Base-by-base conservation (phyloP, 1,140 invertebrate genomes). In the Anthonomus grandis region DNA sequence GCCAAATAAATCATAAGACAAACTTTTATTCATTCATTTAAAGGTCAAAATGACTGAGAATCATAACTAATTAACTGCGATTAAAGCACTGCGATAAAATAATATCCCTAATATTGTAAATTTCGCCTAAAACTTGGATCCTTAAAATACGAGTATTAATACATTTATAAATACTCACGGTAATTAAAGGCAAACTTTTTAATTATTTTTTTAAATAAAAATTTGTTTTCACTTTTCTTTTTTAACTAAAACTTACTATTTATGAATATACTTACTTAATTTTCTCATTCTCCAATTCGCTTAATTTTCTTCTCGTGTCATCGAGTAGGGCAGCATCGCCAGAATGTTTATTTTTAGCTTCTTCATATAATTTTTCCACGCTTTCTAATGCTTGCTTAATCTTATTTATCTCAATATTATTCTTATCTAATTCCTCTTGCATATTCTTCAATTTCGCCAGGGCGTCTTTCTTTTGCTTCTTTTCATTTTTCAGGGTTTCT, bases 331-430 rank as follows among this genome's bases (percentile, higher is more conserved):
- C 15, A 8, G 15, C 21, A 10, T 50, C 46, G 4, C 17, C 38
- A 13, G 52, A 19, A 18, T 44, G 34, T n/a, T 47, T 48, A 12
- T 37, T 39, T 41, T 57, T 59, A 3, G 38, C 59, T 34, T 59
- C 53, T 1, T 49, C 47, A 18, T 53, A 54, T 21, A 50, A 18
- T 17, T 58, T 44, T 38, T 65, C 55, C 5, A 65, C 24, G 8
- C 23, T 45, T 18, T 47, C 39, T 2, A 65, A 22, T 8, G 46
- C 51, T 22, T 52, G 38, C 22, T 53, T 59, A 41, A 57, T 27
- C n/a, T 58, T 31, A 12, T 5, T 37, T 10, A 62, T 39, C 24
- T 59, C 39, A 1, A 9, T n/a, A 12, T 57, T 57, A 37, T 60
- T 54, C 17, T 50, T 55, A n/a, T 44, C 38, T 3, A 62, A 23